Percentiles rank a stretch among this genome's conserved stretches.
Evolutionary conservation across 1,140 invertebrate species (phyloP).

Genomic region (Panagrolaimus sp.): DNA sequence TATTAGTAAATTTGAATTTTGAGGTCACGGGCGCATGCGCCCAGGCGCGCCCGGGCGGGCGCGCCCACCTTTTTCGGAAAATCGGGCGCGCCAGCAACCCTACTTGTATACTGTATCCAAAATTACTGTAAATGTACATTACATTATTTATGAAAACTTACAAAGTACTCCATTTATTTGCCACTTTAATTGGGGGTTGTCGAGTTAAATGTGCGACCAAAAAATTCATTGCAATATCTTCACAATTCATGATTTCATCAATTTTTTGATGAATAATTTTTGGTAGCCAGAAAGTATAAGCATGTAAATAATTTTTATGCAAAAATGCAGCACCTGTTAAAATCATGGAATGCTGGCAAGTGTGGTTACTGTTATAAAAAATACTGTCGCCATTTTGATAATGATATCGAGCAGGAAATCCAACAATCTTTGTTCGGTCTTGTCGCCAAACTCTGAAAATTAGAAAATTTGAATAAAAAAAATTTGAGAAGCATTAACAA

Average conservation of each 20-base stretch:
- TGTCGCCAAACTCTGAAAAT: constrained; percentile 98
- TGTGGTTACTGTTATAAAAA: constrained; percentile 96
- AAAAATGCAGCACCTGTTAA: constrained; percentile 92
- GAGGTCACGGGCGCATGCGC: too few relatives aligned
- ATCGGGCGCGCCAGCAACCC: too few relatives aligned
- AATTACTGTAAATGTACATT: too few relatives aligned
- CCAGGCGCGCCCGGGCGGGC: too few relatives aligned
- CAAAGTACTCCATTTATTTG: constrained; percentile 58
- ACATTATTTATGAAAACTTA: constrained; percentile 21
- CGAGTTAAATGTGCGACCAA: constrained; percentile 36
- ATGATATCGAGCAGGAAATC: constrained; percentile 93
- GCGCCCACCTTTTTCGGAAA: too few relatives aligned
- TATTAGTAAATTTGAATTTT: too few relatives aligned
- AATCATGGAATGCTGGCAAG: constrained; percentile 97
- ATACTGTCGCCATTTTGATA: constrained; percentile 77
- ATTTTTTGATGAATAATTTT: constrained; percentile 90
- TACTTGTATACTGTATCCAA: too few relatives aligned
- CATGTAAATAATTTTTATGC: constrained; percentile 75
- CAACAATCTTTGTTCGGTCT: constrained; percentile 87
- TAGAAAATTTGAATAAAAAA: too few relatives aligned
- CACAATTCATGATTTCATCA: constrained; percentile 87
- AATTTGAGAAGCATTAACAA: too few relatives aligned
- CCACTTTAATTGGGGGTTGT: constrained; percentile 83
- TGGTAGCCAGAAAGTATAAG: constrained; percentile 84
- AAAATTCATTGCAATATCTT: constrained; percentile 43